Evolutionary conservation across 2,113 vertebrate genomes (phyloP), one percentile per base, ranked within the genome.

Genomic region (Coptodon bakossiorum): DNA sequence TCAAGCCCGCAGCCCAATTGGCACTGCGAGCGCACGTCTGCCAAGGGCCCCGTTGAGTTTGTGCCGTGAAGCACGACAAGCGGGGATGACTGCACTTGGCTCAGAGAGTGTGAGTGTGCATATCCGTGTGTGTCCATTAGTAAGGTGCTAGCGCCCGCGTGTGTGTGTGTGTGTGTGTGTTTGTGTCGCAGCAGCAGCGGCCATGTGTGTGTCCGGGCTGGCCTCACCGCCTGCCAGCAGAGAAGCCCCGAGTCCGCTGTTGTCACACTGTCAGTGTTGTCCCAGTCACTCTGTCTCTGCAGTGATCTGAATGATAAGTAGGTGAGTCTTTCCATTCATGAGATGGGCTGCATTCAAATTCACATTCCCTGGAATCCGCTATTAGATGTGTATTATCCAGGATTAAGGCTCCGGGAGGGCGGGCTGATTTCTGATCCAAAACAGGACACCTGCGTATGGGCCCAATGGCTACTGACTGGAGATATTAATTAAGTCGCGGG

Each of bases 1-100:
- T 96, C 93, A 96, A 95, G 91, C 95, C 87, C 29, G 36, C 88
- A 87, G 93, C 90, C 93, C 94, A 91, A 92, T 90, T 92, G 95
- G 90, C 94, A 90, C 84, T 43, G 43, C n/a, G 81, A 85, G 82
- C 43, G 57, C 66, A 43, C 54, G 90, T 89, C 86, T 89, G 92
- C 88, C 31, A 38, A 48, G 2, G 7, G 83, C 88, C 95, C 90
- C 86, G 94, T 94, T 94, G 93, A 90, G 90, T 92, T 85, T 90
- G 89, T 71, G 50, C 83, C 38, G 73, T 86, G 92, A 91, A 88
- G 81, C 93, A 88, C 88, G 83, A 88, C 91, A 82, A 88, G 93
- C 54, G 89, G 90, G 90, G 90, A 92, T 89, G 92, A 94, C 93
- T 91, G 91, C 85, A 81, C 88, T 93, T 94, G 95, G 91, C 91